Evolutionary conservation across 2,888 invertebrate species (phyloP), one percentile per base, ranked within the genome.

Genomic region (Doris montereyensis): DNA sequence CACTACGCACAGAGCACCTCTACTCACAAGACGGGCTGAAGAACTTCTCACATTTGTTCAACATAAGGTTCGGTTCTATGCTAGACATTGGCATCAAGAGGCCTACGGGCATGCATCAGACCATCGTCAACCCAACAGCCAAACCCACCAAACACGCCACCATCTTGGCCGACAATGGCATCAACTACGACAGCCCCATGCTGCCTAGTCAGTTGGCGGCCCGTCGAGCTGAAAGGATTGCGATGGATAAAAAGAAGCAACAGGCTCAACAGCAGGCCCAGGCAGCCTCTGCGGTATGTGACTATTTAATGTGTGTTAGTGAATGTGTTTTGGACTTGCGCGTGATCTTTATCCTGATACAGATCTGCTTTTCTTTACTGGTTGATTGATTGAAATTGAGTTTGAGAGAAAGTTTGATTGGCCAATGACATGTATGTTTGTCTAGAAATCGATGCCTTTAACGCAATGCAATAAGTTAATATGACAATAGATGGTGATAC

Each of bases 101-200:
- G n/a, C 90, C 92, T 1, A 94, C 95, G 2, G 94, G 95, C 4
- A 94, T 95, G 71, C 95, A 96, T 89, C 95, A 96, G 35, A 93
- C 95, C 28, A 94, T 95, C 81, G 95, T 94, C 84, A 95, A 95
- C 89, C 94, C 95, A 10, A 87, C 90, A 0, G 85, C 87, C 75
- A 96, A 96, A 92, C 96, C 95, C 92, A 94, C 95, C 2, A 97
- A 96, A 60, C 96, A 97, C 91, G 94, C 95, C 32, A 95, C 95
- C 72, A 94, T 97, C 81, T 92, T 97, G 86, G 94, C 94, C 80
- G 97, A 97, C 84, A 95, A 95, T 89, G 96, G 96, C 52, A 95
- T 98, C 81, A 93, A 93, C 82, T 95, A 96, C 89, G 97, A 98
- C 87, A 94, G 93, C 89, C 97, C 97, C 4, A 93, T 96, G 73